Conservation (phyloP, 1,140 invertebrate species). For the Lepidurus packardi region DNA sequence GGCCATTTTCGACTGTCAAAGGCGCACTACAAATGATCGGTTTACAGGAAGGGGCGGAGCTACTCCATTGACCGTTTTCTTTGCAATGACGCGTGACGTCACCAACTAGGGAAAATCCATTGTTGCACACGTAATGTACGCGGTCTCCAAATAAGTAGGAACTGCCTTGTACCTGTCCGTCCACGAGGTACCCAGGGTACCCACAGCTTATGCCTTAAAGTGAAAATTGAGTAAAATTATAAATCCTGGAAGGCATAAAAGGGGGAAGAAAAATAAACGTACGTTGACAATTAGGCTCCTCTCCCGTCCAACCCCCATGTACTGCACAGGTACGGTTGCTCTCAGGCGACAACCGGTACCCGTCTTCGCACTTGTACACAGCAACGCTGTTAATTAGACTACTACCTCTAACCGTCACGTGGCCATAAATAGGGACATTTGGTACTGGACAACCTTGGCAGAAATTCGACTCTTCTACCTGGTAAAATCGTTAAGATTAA, state of each 20-base stretch:
- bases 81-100: slow-evolving; percentile 47
- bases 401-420: slow-evolving; percentile 41
- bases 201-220: slow-evolving; percentile 50
- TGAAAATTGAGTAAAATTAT: slow-evolving; percentile 31
- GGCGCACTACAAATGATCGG: slow-evolving; percentile 38
- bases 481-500: slow-evolving; percentile 27
- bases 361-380: slow-evolving; percentile 45
- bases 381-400: slow-evolving; percentile 41
- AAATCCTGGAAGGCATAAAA: no score
- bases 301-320: slow-evolving; percentile 45
- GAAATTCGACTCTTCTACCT: slow-evolving; percentile 48
- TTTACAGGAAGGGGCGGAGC: slow-evolving; percentile 40
- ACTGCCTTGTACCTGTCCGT: slow-evolving; percentile 51
- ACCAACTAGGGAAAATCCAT: slow-evolving; percentile 51
- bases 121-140: slow-evolving; percentile 50
- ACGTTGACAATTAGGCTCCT: slow-evolving; percentile 48
- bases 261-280: slow-evolving; percentile 36
- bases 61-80: slow-evolving; percentile 49
- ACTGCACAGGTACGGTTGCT: slow-evolving; percentile 41
- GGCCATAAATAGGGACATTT: slow-evolving; percentile 45
- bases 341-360: slow-evolving; percentile 43
- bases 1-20: slow-evolving; percentile 28
- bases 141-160: slow-evolving; percentile 51
- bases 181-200: slow-evolving; percentile 52
- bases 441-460: slow-evolving; percentile 52